These are phyloP conservation scores for Pseudomugil gertrudae DNA, from an alignment of 2,797 vertebrate genomes.

Conservation along the genomic window DNA sequence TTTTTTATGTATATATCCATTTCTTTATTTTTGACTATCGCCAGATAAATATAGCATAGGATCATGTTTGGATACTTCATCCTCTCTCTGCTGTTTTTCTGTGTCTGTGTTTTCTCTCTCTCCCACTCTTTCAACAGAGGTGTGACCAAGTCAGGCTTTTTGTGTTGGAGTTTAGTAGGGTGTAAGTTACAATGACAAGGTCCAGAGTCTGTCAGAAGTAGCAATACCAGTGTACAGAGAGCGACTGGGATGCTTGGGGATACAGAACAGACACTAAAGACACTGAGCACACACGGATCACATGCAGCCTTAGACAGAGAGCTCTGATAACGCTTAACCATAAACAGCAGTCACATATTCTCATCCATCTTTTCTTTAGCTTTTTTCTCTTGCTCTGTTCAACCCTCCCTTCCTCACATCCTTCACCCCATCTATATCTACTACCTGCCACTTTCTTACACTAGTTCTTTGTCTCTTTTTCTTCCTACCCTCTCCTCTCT, in stretches of 20 bases:
- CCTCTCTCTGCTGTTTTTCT: slow-evolving; percentile 23
- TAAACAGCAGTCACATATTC: slow-evolving; percentile 68
- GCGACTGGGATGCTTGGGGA: slow-evolving; percentile 63
- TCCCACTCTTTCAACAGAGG: slow-evolving; percentile 36
- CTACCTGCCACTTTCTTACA: slow-evolving; percentile 66
- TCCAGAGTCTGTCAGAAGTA: slow-evolving; percentile 57
- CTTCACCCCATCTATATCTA: slow-evolving; percentile 48
- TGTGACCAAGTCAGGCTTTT: slow-evolving; percentile 61
- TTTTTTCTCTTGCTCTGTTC: slow-evolving; percentile 34
- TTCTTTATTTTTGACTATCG: slow-evolving; percentile 55
- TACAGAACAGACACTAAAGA: slow-evolving; percentile 64
- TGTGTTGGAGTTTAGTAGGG: slow-evolving; percentile 45
- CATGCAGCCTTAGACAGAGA: slow-evolving; percentile 81
- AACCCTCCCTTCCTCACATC: slow-evolving; percentile 36
- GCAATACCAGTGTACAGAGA: slow-evolving; percentile 56
- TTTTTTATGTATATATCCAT: neutral
- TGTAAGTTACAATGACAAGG: slow-evolving; percentile 74
- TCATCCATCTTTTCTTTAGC: slow-evolving; percentile 38
- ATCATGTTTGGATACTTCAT: slow-evolving; percentile 73
- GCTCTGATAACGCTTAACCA: slow-evolving; percentile 80
- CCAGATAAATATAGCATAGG: slow-evolving; percentile 80
- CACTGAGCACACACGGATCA: slow-evolving; percentile 76
- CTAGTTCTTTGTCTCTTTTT: slow-evolving; percentile 67
- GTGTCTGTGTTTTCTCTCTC: neutral
- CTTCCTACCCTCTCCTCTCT: slow-evolving; percentile 63